A percentile compares a stretch with the other conserved stretches of the same genome.
Conservation (phyloP, 2,888 invertebrate genomes). For the Boloria selene region DNA sequence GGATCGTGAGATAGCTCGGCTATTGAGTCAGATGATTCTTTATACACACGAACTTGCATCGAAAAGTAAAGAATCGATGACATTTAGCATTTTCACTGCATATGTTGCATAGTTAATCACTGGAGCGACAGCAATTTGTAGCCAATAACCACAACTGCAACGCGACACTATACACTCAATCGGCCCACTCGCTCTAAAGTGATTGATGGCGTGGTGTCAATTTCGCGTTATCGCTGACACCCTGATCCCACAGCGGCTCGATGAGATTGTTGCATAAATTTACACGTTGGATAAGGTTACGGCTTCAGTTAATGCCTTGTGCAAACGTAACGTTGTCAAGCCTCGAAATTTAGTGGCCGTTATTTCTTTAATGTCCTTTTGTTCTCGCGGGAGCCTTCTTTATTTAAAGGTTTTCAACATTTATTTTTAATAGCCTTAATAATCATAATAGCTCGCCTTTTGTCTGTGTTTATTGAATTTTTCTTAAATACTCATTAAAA, state of each 20-base stretch:
- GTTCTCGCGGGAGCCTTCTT: conserved; percentile 13
- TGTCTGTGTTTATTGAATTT: conserved; percentile 1
- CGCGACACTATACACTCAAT: conserved; percentile 61
- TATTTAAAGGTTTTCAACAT: conserved; percentile 8
- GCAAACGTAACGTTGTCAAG: conserved; percentile 19
- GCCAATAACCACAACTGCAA: conserved; percentile 74
- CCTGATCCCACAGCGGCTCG: conserved; percentile 50
- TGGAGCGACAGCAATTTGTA: conserved; percentile 72
- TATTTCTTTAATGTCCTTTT: conserved; percentile 20
- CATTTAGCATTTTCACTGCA: conserved; percentile 30
- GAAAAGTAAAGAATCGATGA: conserved; percentile 18
- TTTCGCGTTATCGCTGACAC: conserved; percentile 67
- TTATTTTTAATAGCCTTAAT: conserved; percentile 19
- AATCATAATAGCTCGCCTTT: conserved; percentile 6
- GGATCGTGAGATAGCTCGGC: conserved; percentile 24
- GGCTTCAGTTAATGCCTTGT: conserved; percentile 24
- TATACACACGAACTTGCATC: conserved; percentile 26
- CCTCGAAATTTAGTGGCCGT: conserved; percentile 19
- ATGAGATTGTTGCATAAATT: conserved; percentile 59
- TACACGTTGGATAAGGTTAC: conserved; percentile 36
- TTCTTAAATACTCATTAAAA: conserved; percentile 7
- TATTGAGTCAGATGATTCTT: conserved; percentile 10
- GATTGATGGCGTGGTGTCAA: conserved; percentile 75
- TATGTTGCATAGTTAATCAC: conserved; percentile 61
- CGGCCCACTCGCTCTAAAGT: conserved; percentile 64